Conservation (phyloP, 2,888 invertebrate genomes). For the Yponomeuta sedellus region DNA sequence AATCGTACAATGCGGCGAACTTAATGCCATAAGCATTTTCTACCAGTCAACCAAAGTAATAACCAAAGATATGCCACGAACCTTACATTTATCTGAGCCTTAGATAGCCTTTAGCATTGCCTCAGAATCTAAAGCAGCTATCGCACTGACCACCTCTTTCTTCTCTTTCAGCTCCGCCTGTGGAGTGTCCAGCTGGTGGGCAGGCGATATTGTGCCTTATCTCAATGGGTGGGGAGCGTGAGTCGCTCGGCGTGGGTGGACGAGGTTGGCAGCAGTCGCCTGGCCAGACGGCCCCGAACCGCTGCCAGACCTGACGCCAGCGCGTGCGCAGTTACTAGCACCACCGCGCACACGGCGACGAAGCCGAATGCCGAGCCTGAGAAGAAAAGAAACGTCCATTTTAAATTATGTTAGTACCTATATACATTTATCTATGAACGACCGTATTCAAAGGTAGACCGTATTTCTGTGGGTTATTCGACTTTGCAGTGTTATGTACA, state of each 20-base stretch:
- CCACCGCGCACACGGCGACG: constrained; percentile 60
- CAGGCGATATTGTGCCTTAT: constrained; percentile 17
- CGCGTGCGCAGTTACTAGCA: constrained; percentile 56
- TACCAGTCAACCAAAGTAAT: no score
- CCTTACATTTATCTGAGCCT: no score
- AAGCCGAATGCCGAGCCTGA: constrained; percentile 61
- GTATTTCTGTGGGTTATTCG: no score
- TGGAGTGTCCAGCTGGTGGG: neutral
- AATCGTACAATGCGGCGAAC: no score
- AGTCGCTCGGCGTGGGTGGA: constrained; percentile 36
- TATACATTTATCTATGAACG: no score
- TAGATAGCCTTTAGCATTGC: no score
- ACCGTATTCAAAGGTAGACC: no score
- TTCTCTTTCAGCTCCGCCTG: neutral
- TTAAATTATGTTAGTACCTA: neutral
- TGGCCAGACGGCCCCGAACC: constrained; percentile 40
- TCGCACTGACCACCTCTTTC: neutral
- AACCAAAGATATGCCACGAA: no score
- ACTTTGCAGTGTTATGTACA: no score
- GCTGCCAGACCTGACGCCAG: constrained; percentile 46
- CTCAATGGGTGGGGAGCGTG: constrained; percentile 56
- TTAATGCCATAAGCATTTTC: no score
- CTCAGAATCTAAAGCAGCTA: neutral
- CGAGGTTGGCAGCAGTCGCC: constrained; percentile 32
- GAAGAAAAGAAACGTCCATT: constrained; percentile 16